These are phyloP conservation scores for Graptemys geographica DNA, from an alignment of 2,797 vertebrate genomes.

Conservation along the genomic window DNA sequence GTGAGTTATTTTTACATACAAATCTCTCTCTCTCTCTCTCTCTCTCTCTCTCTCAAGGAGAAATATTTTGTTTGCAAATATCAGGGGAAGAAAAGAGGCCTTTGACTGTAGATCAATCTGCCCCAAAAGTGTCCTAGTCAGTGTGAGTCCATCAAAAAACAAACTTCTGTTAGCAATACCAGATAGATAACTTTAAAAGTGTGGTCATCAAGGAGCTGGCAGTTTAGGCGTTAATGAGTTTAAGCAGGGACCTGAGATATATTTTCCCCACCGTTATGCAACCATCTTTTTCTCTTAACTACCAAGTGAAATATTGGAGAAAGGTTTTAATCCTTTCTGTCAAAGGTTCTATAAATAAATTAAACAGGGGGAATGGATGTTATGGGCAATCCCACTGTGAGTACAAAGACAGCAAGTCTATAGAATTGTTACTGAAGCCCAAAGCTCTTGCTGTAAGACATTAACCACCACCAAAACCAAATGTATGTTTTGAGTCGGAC, in stretches of 20 bases:
- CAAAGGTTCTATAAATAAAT: conserved; percentile 26
- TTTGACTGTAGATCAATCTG: not conserved
- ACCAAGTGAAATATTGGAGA: not conserved
- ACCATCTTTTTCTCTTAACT: not conserved
- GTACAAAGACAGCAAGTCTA: conserved; percentile 25
- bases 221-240: not conserved
- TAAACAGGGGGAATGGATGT: conserved; percentile 9
- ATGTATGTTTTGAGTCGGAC: conserved; percentile 21
- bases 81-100: not conserved
- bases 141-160: not conserved
- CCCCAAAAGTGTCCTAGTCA: not conserved
- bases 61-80: conserved; percentile 45
- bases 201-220: not conserved
- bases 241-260: not conserved
- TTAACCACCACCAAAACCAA: conserved; percentile 32
- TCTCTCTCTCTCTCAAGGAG: not conserved
- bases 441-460: conserved; percentile 44
- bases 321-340: conserved; percentile 16
- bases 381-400: conserved; percentile 19
- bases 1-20: not conserved
- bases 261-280: not conserved
- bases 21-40: not conserved
- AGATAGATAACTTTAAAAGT: not conserved
- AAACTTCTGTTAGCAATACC: not conserved
- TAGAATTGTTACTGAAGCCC: conserved; percentile 36